Percentiles rank a stretch among this genome's conserved stretches.
Conservation (phyloP, 2,797 vertebrate species). For the Protonibea diacanthus region DNA sequence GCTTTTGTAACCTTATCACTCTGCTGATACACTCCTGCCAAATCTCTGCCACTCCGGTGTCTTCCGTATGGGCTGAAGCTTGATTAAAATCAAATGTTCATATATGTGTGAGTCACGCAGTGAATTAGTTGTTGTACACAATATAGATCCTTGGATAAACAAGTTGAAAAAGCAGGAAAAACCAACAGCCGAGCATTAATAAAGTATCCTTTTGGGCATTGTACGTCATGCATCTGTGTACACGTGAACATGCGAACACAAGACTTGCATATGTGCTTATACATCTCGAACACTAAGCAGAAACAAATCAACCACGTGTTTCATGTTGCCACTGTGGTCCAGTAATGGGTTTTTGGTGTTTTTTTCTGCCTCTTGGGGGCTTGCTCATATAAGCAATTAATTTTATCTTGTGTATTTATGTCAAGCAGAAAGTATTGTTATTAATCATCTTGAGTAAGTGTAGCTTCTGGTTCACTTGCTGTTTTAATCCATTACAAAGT, state of each 20-base stretch:
- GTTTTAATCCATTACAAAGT: constrained; percentile 69
- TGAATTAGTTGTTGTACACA: not conserved
- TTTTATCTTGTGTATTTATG: constrained; percentile 73
- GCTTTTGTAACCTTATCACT: not conserved
- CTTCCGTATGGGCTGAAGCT: not conserved
- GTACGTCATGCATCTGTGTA: not conserved
- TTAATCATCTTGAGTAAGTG: constrained; percentile 75
- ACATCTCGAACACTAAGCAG: constrained; percentile 24
- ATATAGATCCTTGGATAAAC: not conserved
- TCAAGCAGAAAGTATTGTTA: constrained; percentile 65
- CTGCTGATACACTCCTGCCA: not conserved
- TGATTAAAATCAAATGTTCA: constrained; percentile 3
- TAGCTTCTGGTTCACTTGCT: constrained; percentile 62
- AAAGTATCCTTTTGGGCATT: not conserved
- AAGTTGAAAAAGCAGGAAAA: not conserved
- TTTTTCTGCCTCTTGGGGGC: constrained; percentile 47
- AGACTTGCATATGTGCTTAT: not conserved
- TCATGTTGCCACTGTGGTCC: constrained; percentile 47
- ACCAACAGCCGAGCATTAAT: not conserved
- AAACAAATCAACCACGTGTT: constrained; percentile 40
- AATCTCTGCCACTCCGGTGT: not conserved
- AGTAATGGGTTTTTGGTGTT: constrained; percentile 57
- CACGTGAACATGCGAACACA: not conserved
- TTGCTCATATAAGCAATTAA: constrained; percentile 66
- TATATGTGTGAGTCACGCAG: not conserved